Evolutionary conservation across 1,140 invertebrate genomes (phyloP).

Genomic region (Pogonognathellus flavescens): DNA sequence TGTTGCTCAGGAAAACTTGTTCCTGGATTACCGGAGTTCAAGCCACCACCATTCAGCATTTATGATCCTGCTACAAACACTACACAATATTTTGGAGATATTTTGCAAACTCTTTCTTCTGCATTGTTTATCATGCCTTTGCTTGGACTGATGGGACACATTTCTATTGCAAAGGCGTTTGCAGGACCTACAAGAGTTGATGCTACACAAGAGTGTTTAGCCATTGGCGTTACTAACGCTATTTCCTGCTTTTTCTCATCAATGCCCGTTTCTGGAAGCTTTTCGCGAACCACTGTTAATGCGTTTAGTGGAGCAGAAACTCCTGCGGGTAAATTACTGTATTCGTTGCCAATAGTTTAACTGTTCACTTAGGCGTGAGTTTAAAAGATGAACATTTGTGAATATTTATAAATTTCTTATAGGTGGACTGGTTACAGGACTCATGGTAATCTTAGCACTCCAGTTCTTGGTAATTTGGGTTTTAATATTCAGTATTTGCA

Average conservation of each 20-base stretch:
- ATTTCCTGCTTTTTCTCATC: slow-evolving; percentile 91
- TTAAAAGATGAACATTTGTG: too few species aligned
- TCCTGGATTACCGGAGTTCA: slow-evolving; percentile 72
- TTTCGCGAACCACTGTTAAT: slow-evolving; percentile 92
- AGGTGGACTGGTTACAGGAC: slow-evolving; percentile 59
- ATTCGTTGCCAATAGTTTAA: too few species aligned
- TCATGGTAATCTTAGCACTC: slow-evolving; percentile 81
- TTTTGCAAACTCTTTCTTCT: slow-evolving; percentile 79
- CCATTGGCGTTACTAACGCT: slow-evolving; percentile 87
- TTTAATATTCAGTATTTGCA: too few species aligned
- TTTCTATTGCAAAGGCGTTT: slow-evolving; percentile 71
- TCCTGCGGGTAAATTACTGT: slow-evolving; percentile 75
- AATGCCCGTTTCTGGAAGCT: slow-evolving; percentile 92
- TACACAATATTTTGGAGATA: slow-evolving; percentile 78
- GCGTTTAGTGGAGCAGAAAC: slow-evolving; percentile 92
- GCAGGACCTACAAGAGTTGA: slow-evolving; percentile 73
- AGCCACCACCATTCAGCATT: slow-evolving; percentile 77
- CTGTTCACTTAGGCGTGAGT: too few species aligned
- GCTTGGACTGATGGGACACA: slow-evolving; percentile 74
- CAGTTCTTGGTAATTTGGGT: slow-evolving; percentile 77
- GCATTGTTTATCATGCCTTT: slow-evolving; percentile 83
- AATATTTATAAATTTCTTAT: neutral
- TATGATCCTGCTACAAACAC: slow-evolving; percentile 74
- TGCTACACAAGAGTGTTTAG: slow-evolving; percentile 86
- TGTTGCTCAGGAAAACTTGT: slow-evolving; percentile 48